Evolutionary conservation across 2,888 invertebrate species (phyloP).

Genomic region (Mylabris sibirica): DNA sequence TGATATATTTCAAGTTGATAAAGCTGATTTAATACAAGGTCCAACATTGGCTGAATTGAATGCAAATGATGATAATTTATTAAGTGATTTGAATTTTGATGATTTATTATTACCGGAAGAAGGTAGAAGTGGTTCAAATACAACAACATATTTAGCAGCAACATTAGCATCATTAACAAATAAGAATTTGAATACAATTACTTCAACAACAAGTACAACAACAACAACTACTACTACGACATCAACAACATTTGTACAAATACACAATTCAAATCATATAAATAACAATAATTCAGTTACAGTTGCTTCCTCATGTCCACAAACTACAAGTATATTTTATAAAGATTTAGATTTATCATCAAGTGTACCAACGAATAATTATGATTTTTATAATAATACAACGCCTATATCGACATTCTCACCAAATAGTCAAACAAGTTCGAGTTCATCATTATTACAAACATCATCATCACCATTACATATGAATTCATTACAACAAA

Average conservation of each 20-base stretch:
- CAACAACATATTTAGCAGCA: slow-evolving; percentile 27
- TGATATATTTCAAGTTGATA: slow-evolving; percentile 89
- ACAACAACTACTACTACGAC: background rate
- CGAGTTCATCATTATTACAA: slow-evolving; percentile 64
- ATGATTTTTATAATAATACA: slow-evolving; percentile 54
- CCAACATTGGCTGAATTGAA: slow-evolving; percentile 86
- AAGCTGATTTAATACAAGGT: slow-evolving; percentile 82
- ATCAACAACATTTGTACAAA: slow-evolving; percentile 38
- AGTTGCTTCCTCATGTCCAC: slow-evolving; percentile 51
- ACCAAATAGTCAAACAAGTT: slow-evolving; percentile 73
- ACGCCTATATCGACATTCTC: slow-evolving; percentile 66
- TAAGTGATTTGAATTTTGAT: slow-evolving; percentile 87
- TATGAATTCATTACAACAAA: slow-evolving; percentile 51
- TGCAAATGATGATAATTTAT: slow-evolving; percentile 82
- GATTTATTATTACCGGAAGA: slow-evolving; percentile 81
- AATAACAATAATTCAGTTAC: slow-evolving; percentile 47
- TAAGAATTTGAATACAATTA: slow-evolving; percentile 27
- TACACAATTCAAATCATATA: slow-evolving; percentile 46
- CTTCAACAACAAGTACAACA: background rate
- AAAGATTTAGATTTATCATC: slow-evolving; percentile 55
- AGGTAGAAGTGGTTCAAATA: slow-evolving; percentile 60
- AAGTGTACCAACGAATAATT: slow-evolving; percentile 65
- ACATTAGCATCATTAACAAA: slow-evolving; percentile 18
- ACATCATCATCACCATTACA: slow-evolving; percentile 60
- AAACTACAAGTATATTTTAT: slow-evolving; percentile 49